Conservation (phyloP, 1,140 invertebrate genomes). For the Leguminivora glycinivorella region DNA sequence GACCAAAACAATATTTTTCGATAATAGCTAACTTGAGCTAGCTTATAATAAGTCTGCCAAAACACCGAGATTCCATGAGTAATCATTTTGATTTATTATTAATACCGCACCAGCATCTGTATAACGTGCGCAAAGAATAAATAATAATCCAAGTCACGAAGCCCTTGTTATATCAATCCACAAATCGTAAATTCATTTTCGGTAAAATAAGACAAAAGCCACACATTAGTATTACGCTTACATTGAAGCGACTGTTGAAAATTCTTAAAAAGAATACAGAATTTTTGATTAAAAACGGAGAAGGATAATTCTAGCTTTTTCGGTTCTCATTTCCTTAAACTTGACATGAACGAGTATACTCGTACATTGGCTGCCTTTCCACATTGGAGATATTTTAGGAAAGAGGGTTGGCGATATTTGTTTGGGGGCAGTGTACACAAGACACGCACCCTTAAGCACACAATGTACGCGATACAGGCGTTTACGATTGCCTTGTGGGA, state of each 20-base stretch:
- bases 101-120: background rate
- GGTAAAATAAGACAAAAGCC: background rate
- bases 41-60: background rate
- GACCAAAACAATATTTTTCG: too few species aligned
- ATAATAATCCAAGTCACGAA: background rate
- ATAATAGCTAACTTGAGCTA: too few species aligned
- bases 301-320: background rate
- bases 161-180: slow-evolving; percentile 15
- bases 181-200: background rate
- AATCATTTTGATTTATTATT: slow-evolving; percentile 9
- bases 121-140: background rate
- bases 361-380: background rate
- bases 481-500: slow-evolving; percentile 17
- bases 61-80: background rate
- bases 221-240: background rate
- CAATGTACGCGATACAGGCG: slow-evolving; percentile 24
- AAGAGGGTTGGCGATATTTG: slow-evolving; percentile 16
- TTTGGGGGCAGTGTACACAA: slow-evolving; percentile 18
- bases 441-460: slow-evolving; percentile 18
- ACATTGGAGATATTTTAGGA: too few species aligned
- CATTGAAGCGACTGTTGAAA: background rate
- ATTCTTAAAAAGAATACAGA: background rate
- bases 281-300: background rate
- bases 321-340: slow-evolving; percentile 1
- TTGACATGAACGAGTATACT: background rate